A percentile compares a stretch with the other conserved stretches of the same genome.
Conservation (phyloP, 2,888 invertebrate genomes). For the Trachelus iudaicus region DNA sequence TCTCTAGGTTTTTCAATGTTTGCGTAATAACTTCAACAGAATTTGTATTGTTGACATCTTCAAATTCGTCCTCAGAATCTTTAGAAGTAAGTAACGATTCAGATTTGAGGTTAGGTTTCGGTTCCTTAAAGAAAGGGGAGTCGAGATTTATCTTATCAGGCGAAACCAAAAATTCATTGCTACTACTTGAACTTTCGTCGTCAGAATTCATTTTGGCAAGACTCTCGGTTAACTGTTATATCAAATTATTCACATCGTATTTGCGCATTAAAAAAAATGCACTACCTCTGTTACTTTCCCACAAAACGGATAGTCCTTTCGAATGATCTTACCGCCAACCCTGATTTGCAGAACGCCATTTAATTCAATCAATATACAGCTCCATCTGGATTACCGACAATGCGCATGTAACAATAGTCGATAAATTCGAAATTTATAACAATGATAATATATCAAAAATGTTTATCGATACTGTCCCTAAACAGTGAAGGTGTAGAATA, state of each 20-base stretch:
- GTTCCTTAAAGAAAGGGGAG: constrained; percentile 67
- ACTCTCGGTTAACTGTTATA: background rate
- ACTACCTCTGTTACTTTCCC: background rate
- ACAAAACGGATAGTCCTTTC: background rate
- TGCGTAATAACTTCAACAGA: constrained; percentile 49
- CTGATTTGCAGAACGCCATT: background rate
- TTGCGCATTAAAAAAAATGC: background rate
- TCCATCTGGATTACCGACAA: background rate
- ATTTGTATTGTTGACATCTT: constrained; percentile 60
- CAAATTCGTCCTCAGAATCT: constrained; percentile 75
- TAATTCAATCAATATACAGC: background rate
- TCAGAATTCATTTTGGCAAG: constrained; percentile 22
- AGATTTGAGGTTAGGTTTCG: constrained; percentile 44
- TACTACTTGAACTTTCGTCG: constrained; percentile 65
- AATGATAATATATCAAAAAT: background rate
- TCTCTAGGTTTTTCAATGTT: constrained; percentile 55
- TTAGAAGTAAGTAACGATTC: constrained; percentile 66
- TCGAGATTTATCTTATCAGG: constrained; percentile 69
- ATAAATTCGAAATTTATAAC: background rate
- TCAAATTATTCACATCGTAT: background rate
- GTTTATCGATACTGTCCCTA: background rate
- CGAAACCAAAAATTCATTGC: constrained; percentile 69
- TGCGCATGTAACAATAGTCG: background rate
- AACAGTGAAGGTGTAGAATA: background rate
- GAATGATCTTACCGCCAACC: background rate